phyloP scores from a whole-genome alignment of 2,113 vertebrate species.

The Oreochromis niloticus region DNA sequence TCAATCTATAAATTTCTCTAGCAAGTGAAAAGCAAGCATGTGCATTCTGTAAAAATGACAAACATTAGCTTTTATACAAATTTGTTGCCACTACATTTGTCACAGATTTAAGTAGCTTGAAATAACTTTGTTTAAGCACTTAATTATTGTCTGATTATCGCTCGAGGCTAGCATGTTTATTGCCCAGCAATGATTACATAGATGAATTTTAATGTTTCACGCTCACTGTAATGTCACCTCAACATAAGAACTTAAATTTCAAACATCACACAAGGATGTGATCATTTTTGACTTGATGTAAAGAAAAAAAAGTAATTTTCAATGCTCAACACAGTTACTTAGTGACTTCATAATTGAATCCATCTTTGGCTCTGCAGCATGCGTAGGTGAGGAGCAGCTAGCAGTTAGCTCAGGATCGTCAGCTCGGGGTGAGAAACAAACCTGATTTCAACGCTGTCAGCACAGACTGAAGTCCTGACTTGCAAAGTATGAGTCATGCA shows the following conservation, averaged over 20 bases:
- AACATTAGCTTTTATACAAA: neutral
- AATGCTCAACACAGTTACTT: neutral
- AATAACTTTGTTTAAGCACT: neutral
- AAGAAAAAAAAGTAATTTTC: neutral
- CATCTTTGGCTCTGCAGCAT: neutral
- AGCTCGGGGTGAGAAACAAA: conserved; percentile 7
- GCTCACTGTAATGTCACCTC: neutral
- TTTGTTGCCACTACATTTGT: neutral
- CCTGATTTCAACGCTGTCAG: neutral
- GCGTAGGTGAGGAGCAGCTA: neutral
- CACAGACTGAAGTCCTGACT: conserved; percentile 25
- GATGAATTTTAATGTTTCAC: neutral
- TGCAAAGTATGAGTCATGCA: conserved; percentile 37
- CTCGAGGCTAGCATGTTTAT: neutral
- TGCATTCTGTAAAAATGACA: neutral
- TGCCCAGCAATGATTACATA: neutral
- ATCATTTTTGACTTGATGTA: accelerated
- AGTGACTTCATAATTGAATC: neutral
- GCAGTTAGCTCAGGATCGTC: neutral
- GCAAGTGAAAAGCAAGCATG: neutral
- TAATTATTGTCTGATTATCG: neutral
- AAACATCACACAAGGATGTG: neutral
- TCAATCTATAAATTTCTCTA: neutral
- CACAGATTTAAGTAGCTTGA: neutral
- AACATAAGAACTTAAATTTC: neutral